Base-by-base conservation (phyloP, 2,888 invertebrate genomes). In the Byasa hedistus region DNA sequence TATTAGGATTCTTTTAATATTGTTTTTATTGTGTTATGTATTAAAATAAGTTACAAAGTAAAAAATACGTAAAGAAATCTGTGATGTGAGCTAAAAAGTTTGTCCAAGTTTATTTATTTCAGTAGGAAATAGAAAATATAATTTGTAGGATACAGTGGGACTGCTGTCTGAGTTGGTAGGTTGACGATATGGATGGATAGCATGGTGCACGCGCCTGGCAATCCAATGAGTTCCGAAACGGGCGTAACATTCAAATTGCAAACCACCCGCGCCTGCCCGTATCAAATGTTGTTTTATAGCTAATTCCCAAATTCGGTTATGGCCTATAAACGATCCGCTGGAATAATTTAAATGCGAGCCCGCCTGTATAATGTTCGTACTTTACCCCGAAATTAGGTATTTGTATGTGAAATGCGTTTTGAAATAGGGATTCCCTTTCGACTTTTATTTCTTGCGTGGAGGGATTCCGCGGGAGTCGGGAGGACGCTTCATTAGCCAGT, bases 261-360 rank as follows among this genome's bases (percentile, higher is more conserved):
- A 86, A 82, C 89, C 85, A 79, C 89, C 88, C 89, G 89, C 90
- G 88, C 88, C 88, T 84, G 86, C 89, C 90, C 91, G 89, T 89
- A 89, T 91, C 91, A 91, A 91, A 91, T 91, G 91, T 90, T 91
- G 91, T 91, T 91, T 91, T 91, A 91, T 91, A 89, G 91, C 91
- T 91, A 91, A 91, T 91, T 91, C 90, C 91, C 87, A 91, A 91
- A 91, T 91, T 91, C 91, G 83, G 91, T 91, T 91, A 91, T 91
- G 90, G 91, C 90, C 91, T 91, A 91, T 91, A 91, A 91, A 91
- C 91, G 91, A 91, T 91, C 89, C 90, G 86, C 84, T 84, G 87
- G 91, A 89, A 91, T 91, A 91, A 91, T 91, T 91, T 91, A 91
- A 91, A 91, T 86, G 89, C 89, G 89, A 84, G 85, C 86, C 89